Conservation (phyloP, 2,797 vertebrate genomes). For the Megalops cyprinoides region DNA sequence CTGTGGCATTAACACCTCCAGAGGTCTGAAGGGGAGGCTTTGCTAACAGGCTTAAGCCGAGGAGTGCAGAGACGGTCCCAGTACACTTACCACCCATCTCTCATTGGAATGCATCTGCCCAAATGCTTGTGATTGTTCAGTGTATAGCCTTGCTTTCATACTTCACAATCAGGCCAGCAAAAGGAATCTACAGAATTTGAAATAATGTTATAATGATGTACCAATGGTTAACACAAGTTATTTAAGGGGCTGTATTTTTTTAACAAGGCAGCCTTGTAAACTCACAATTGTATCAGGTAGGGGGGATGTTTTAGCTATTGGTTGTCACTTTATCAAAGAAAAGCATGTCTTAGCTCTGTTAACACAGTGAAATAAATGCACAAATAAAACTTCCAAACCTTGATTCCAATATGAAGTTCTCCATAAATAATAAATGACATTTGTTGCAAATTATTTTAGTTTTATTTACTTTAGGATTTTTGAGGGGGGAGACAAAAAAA, state of each 20-base stretch:
- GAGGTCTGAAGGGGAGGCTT: constrained; percentile 51
- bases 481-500: constrained; percentile 41
- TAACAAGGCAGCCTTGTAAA: neutral
- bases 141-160: neutral
- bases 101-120: neutral
- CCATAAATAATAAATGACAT: constrained; percentile 10
- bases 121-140: neutral
- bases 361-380: constrained; percentile 16
- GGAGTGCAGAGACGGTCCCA: neutral
- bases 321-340: too few species aligned
- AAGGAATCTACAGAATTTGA: neutral
- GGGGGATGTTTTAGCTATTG: neutral
- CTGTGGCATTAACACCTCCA: constrained; percentile 30
- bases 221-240: neutral
- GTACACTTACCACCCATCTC: neutral
- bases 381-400: constrained; percentile 13
- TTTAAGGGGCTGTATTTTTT: neutral
- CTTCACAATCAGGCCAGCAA: neutral
- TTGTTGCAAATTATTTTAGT: neutral
- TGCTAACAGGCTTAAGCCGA: constrained; percentile 12
- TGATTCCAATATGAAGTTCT: neutral
- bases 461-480: constrained; percentile 8
- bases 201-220: neutral
- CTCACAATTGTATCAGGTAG: neutral
- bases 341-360: neutral